A percentile compares a stretch with the other conserved stretches of the same genome.
phyloP scores from a whole-genome alignment of 2,797 vertebrate genomes.

The Anguilla obscura region DNA sequence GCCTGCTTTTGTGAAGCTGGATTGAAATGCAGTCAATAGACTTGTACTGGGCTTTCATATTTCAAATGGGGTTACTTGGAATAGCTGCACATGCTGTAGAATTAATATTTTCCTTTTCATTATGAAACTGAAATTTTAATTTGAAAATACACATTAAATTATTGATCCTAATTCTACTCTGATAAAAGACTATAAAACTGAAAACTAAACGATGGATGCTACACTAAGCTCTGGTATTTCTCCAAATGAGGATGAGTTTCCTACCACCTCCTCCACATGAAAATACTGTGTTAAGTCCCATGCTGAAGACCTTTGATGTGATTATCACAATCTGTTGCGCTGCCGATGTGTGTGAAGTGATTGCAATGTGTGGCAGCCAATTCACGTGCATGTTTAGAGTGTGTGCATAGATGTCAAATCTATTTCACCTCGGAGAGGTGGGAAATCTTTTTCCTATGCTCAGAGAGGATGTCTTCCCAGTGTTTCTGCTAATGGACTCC shows the following conservation, averaged over 20 bases:
- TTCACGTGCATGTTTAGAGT: too few species aligned
- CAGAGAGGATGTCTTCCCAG: too few species aligned
- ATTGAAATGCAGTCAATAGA: not conserved
- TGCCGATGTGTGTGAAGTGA: too few species aligned
- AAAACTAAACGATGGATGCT: too few species aligned
- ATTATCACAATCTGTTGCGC: too few species aligned
- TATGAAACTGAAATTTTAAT: not conserved
- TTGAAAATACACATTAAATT: not conserved
- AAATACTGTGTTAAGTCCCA: too few species aligned
- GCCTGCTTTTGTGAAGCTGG: not conserved
- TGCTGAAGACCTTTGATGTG: too few species aligned
- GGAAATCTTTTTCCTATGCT: too few species aligned
- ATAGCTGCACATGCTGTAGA: not conserved
- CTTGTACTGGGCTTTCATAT: not conserved
- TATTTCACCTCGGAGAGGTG: too few species aligned
- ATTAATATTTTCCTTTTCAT: not conserved
- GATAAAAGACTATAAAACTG: not conserved
- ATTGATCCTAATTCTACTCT: not conserved
- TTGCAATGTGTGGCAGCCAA: too few species aligned
- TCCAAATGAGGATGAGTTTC: not conserved
- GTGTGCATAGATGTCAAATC: too few species aligned
- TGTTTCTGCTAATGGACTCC: too few species aligned
- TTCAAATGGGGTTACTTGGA: not conserved
- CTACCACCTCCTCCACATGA: not conserved
- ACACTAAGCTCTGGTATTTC: not conserved